Conservation (phyloP, 2,888 invertebrate genomes). For the Leucophenga montana region DNA sequence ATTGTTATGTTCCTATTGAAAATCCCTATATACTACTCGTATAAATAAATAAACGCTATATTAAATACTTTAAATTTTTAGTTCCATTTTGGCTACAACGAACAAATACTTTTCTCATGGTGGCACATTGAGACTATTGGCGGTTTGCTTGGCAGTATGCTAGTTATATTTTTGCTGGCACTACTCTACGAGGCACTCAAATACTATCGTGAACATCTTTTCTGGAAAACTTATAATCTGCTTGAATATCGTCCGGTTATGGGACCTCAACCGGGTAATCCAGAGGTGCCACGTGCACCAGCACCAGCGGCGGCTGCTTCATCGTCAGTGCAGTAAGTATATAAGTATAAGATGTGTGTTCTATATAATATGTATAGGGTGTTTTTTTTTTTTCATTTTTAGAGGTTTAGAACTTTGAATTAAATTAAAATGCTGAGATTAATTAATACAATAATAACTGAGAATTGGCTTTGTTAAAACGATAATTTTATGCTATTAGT, state of each 20-base stretch:
- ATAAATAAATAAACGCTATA: too few species aligned
- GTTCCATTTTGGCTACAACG: slow-evolving; percentile 86
- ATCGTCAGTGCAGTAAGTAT: slow-evolving; percentile 84
- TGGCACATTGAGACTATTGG: slow-evolving; percentile 85
- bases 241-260: slow-evolving; percentile 89
- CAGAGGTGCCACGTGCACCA: slow-evolving; percentile 76
- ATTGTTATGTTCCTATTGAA: too few species aligned
- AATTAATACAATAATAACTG: too few species aligned
- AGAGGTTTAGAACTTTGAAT: too few species aligned
- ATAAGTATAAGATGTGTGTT: too few species aligned
- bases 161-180: slow-evolving; percentile 93
- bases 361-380: too few species aligned
- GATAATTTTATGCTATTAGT: too few species aligned
- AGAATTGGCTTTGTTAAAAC: too few species aligned
- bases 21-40: too few species aligned
- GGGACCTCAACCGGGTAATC: slow-evolving; percentile 76
- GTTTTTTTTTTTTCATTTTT: too few species aligned
- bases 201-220: slow-evolving; percentile 83
- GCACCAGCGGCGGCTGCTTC: slow-evolving; percentile 71
- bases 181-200: slow-evolving; percentile 92
- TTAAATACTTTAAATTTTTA: slow-evolving; percentile 61
- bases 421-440: too few species aligned
- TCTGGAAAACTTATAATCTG: slow-evolving; percentile 90
- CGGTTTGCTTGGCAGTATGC: slow-evolving; percentile 90
- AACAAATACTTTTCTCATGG: slow-evolving; percentile 85